phyloP scores from a whole-genome alignment of 2,888 invertebrate species.

The Andrena chrysosceles region DNA sequence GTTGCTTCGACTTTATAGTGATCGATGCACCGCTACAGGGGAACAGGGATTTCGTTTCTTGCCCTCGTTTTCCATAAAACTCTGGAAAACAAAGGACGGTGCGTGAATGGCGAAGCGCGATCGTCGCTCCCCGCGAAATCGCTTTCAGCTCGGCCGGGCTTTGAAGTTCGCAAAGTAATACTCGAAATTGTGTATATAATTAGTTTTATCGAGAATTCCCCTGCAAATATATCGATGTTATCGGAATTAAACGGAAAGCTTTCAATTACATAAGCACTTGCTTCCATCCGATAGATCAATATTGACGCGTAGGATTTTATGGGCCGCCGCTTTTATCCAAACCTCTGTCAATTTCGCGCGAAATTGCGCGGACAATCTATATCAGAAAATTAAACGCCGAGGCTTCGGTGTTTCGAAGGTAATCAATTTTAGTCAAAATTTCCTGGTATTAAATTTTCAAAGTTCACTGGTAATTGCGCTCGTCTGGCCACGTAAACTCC shows the following conservation, averaged over 20 bases:
- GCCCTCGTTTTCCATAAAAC: conserved; percentile 6
- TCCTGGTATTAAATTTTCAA: conserved; percentile 39
- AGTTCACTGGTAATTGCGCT: conserved; percentile 1
- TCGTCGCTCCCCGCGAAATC: conserved; percentile 16
- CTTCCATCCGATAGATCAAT: conserved; percentile 27
- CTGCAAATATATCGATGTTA: conserved; percentile 36
- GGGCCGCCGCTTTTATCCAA: conserved; percentile 8
- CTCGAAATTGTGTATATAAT: conserved; percentile 17
- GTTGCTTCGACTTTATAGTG: conserved; percentile 56
- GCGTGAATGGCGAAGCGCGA: background rate
- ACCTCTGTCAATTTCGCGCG: conserved; percentile 13
- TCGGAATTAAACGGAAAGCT: conserved; percentile 48
- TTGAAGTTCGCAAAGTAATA: conserved; percentile 16
- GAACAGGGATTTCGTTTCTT: conserved; percentile 9
- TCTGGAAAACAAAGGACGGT: conserved; percentile 26
- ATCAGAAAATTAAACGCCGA: conserved; percentile 30
- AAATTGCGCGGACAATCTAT: conserved; percentile 33
- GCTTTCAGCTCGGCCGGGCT: conserved; percentile 5
- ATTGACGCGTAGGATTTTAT: conserved; percentile 36
- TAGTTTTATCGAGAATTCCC: conserved; percentile 25
- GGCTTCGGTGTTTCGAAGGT: conserved; percentile 3
- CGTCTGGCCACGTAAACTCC: conserved; percentile 10
- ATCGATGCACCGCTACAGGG: conserved; percentile 40
- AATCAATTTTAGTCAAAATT: conserved; percentile 42
- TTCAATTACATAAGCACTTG: conserved; percentile 48